These are phyloP conservation scores for Melanostigma gelatinosum DNA, from an alignment of 2,113 vertebrate genomes.

Conservation along the genomic window DNA sequence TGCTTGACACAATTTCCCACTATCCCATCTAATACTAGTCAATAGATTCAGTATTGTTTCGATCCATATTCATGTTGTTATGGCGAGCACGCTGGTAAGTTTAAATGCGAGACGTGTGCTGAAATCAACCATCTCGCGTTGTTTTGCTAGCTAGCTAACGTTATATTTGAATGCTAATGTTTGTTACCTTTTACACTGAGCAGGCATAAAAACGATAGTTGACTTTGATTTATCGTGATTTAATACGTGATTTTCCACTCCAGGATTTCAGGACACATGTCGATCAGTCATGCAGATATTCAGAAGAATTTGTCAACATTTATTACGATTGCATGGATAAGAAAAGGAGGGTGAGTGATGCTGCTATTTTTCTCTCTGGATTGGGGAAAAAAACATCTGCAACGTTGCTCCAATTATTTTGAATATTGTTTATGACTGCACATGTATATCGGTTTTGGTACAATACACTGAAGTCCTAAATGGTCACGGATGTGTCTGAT, in stretches of 20 bases:
- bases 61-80: neutral
- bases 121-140: neutral
- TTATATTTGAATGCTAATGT: neutral
- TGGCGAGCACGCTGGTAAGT: constrained; percentile 71
- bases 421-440: neutral
- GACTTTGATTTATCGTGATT: neutral
- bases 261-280: constrained; percentile 94
- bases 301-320: constrained; percentile 96
- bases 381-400: too few relatives aligned
- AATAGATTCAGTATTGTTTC: neutral
- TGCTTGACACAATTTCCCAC: accelerated
- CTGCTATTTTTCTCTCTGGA: neutral
- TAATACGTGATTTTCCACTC: neutral
- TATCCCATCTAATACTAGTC: neutral
- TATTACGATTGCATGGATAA: constrained; percentile 99
- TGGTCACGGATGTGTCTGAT: neutral
- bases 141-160: neutral
- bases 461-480: neutral
- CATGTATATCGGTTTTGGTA: neutral
- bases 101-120: neutral
- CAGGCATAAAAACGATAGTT: neutral
- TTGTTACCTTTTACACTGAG: neutral
- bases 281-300: constrained; percentile 95
- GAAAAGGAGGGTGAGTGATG: constrained; percentile 88
- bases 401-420: neutral